These are phyloP conservation scores for Heterocephalus glaber DNA, from an alignment of 2,113 vertebrate species.

Conservation along the genomic window DNA sequence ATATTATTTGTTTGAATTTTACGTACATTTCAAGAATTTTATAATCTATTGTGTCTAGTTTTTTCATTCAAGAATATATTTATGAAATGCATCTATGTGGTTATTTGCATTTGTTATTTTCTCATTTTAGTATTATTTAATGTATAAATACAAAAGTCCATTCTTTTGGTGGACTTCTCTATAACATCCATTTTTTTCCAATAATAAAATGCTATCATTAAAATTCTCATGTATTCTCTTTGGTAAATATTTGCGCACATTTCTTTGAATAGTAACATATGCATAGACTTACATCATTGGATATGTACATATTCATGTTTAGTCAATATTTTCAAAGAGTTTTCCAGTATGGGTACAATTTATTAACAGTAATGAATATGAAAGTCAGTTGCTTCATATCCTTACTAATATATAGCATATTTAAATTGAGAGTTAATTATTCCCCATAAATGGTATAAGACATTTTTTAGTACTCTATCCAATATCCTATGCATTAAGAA, in stretches of 20 bases:
- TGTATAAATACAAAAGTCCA: background rate
- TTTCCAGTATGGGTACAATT: background rate
- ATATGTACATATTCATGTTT: background rate
- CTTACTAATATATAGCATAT: background rate
- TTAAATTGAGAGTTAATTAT: background rate
- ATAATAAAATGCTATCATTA: background rate
- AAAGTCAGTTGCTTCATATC: background rate
- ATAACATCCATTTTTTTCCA: background rate
- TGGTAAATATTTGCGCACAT: background rate
- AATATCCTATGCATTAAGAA: background rate
- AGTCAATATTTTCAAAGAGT: background rate
- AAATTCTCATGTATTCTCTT: background rate
- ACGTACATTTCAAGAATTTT: background rate
- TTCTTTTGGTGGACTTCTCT: background rate
- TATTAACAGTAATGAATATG: background rate
- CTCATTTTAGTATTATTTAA: background rate
- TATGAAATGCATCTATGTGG: background rate
- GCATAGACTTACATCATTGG: background rate
- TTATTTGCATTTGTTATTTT: background rate
- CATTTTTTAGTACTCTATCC: background rate
- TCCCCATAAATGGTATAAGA: background rate
- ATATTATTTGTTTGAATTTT: background rate
- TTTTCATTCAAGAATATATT: background rate
- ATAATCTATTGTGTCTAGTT: background rate
- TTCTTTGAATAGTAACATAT: background rate